phyloP scores from a whole-genome alignment of 1,140 invertebrate genomes.

The Chironomus tepperi region DNA sequence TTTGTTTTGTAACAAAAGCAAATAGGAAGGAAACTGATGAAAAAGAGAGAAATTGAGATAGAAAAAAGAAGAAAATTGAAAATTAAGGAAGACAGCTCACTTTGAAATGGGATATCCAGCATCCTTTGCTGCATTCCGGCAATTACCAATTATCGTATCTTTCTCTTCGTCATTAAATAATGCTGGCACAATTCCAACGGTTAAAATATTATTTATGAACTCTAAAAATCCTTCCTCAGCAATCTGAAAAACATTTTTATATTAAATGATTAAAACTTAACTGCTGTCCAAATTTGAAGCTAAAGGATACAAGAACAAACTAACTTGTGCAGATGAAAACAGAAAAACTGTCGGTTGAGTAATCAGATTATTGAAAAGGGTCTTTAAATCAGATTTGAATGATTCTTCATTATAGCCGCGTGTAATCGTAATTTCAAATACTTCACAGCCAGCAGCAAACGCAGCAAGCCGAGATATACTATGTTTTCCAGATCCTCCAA shows the following conservation, averaged over 20 bases:
- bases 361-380: constrained; percentile 57
- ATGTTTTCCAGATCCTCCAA: constrained; percentile 77
- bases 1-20: not conserved
- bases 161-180: constrained; percentile 81
- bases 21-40: not conserved
- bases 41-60: not conserved
- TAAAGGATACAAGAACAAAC: not conserved
- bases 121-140: constrained; percentile 56
- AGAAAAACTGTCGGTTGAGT: constrained; percentile 71
- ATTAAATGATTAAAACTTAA: constrained; percentile 41
- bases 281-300: not conserved
- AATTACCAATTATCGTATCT: constrained; percentile 58
- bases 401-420: constrained; percentile 71
- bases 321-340: constrained; percentile 69
- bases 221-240: constrained; percentile 75
- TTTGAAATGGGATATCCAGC: constrained; percentile 61
- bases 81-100: constrained; percentile 39
- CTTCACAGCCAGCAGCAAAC: constrained; percentile 66
- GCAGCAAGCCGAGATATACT: constrained; percentile 60
- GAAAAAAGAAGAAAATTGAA: not conserved
- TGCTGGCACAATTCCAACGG: constrained; percentile 73
- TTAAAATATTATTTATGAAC: constrained; percentile 82
- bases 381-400: constrained; percentile 80
- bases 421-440: constrained; percentile 74
- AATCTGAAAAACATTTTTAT: constrained; percentile 46